phyloP scores from a whole-genome alignment of 2,888 invertebrate genomes.

The Platynereis dumerilii region DNA sequence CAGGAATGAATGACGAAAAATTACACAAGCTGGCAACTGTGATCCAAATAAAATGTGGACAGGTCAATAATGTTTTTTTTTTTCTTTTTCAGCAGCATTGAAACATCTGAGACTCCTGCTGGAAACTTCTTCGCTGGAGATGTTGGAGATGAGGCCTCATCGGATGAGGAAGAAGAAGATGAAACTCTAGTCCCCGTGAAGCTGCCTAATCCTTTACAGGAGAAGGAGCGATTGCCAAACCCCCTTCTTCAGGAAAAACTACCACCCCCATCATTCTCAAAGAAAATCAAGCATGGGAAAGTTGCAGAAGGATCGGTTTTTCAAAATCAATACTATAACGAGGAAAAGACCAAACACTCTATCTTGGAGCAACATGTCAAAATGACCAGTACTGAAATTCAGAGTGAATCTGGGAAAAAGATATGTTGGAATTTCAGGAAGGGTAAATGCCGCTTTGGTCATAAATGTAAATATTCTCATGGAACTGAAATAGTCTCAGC shows the following conservation, averaged over 20 bases:
- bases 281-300: no score
- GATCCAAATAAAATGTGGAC: no score
- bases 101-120: background rate
- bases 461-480: slow-evolving; percentile 90
- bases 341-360: slow-evolving; percentile 84
- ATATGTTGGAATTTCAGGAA: slow-evolving; percentile 92
- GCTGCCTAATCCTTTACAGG: background rate
- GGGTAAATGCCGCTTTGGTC: slow-evolving; percentile 88
- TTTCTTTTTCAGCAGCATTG: slow-evolving; percentile 10
- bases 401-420: slow-evolving; percentile 73
- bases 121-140: background rate
- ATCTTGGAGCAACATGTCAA: slow-evolving; percentile 90
- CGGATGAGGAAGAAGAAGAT: no score
- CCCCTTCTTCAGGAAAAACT: slow-evolving; percentile 32
- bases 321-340: slow-evolving; percentile 84
- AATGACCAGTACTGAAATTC: slow-evolving; percentile 71
- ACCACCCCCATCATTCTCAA: slow-evolving; percentile 31
- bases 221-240: slow-evolving; percentile 35
- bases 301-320: slow-evolving; percentile 72
- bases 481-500: slow-evolving; percentile 72
- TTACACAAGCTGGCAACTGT: no score
- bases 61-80: no score
- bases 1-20: no score
- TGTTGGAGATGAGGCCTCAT: background rate
- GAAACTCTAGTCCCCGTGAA: no score